A percentile compares a stretch with the other conserved stretches of the same genome.
Conservation (phyloP, 2,113 vertebrate genomes). For the Tetrax tetrax region DNA sequence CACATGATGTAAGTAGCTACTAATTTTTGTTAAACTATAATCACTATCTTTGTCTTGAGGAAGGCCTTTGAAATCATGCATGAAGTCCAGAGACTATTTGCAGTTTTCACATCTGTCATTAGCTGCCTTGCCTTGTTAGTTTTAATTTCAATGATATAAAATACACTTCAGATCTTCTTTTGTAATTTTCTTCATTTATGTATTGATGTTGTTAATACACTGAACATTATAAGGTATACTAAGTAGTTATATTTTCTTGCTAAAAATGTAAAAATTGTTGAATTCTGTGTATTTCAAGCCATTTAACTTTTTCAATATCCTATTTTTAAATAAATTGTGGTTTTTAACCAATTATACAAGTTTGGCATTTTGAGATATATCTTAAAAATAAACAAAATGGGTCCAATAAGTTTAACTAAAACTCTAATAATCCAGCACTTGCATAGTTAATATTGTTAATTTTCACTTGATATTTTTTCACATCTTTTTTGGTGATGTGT, state of each 20-base stretch:
- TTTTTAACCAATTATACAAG: neutral
- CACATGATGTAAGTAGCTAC: constrained; percentile 88
- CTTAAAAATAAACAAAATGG: neutral
- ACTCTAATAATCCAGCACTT: neutral
- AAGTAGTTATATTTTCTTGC: neutral
- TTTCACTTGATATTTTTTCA: neutral
- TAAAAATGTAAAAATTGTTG: neutral
- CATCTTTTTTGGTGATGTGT: neutral
- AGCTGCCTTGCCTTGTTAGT: constrained; percentile 53
- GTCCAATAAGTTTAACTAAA: neutral
- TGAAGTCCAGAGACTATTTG: constrained; percentile 15
- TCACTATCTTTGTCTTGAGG: constrained; percentile 20
- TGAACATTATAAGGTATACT: neutral
- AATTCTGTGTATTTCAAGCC: neutral
- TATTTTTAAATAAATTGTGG: neutral
- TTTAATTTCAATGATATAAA: constrained; percentile 44
- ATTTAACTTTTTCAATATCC: neutral
- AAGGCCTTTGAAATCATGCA: constrained; percentile 26
- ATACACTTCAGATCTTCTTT: neutral
- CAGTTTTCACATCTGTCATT: constrained; percentile 62
- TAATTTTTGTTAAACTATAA: constrained; percentile 29
- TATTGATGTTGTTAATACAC: neutral
- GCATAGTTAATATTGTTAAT: neutral
- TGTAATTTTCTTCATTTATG: neutral
- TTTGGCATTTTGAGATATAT: neutral